phyloP scores from a whole-genome alignment of 2,888 invertebrate species.

The Callosobruchus maculatus region DNA sequence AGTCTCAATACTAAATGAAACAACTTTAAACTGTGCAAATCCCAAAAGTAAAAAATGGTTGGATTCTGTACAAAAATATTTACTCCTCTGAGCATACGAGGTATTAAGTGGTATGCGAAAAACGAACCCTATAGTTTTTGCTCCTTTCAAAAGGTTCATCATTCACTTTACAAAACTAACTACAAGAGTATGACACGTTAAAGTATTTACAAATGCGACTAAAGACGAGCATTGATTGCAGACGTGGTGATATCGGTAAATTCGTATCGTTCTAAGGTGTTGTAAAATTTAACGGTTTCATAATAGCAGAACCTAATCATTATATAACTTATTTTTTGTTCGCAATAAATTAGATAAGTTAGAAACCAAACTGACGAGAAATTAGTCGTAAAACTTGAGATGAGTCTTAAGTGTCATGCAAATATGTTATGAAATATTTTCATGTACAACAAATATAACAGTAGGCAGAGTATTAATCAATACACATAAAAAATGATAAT shows the following conservation, averaged over 20 bases:
- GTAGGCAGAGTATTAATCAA: no score
- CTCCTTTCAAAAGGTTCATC: not conserved
- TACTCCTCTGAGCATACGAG: no score
- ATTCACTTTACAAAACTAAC: not conserved
- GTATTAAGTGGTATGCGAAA: not conserved
- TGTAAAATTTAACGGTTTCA: not conserved
- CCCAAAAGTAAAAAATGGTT: not conserved
- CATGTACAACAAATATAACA: no score
- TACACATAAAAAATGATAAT: no score
- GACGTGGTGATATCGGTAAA: not conserved
- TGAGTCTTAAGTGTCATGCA: no score
- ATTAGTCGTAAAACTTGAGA: no score
- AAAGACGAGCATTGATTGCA: not conserved
- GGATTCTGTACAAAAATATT: not conserved
- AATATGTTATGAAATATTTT: no score
- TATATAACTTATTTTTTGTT: not conserved
- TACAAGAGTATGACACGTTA: not conserved
- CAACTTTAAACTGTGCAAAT: not conserved
- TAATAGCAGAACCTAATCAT: not conserved
- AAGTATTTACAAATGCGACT: not conserved
- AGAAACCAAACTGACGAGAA: no score
- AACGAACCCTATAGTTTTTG: not conserved
- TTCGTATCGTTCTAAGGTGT: not conserved
- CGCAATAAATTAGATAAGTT: no score
- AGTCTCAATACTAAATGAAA: not conserved